Percentiles rank a stretch among this genome's conserved stretches.
Evolutionary conservation across 2,888 invertebrate species (phyloP).

Genomic region (Heliconius cydno): DNA sequence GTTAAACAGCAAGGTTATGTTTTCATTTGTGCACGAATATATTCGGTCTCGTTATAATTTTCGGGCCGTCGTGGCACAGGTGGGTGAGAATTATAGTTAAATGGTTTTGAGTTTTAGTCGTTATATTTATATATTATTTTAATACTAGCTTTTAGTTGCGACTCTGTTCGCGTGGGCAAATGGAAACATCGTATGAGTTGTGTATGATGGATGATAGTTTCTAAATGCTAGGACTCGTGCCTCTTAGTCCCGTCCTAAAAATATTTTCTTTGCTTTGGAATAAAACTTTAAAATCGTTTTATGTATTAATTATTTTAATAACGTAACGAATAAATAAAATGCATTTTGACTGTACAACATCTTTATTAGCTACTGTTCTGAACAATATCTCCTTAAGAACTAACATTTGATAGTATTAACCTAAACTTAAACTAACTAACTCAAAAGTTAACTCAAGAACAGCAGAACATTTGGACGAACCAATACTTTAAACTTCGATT

Average conservation of each 20-base stretch:
- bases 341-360: background rate
- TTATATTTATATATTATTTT: background rate
- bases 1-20: conserved; percentile 50
- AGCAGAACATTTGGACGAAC: conserved; percentile 39
- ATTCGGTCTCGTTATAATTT: background rate
- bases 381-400: conserved; percentile 1
- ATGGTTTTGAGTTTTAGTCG: background rate
- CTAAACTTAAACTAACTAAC: conserved; percentile 44
- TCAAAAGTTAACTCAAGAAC: conserved; percentile 37
- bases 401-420: conserved; percentile 19
- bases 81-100: background rate
- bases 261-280: background rate
- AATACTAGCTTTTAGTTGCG: background rate
- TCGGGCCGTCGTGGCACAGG: background rate
- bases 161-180: too few relatives aligned
- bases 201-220: background rate
- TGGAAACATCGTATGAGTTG: background rate
- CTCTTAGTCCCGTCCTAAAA: too few relatives aligned
- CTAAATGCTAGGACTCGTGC: background rate
- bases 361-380: background rate
- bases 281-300: background rate
- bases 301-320: too few relatives aligned
- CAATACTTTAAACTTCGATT: background rate
- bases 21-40: conserved; percentile 31
- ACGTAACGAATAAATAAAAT: background rate